These are phyloP conservation scores for Amphipoea lucens DNA, from an alignment of 2,888 invertebrate genomes.

Conservation along the genomic window DNA sequence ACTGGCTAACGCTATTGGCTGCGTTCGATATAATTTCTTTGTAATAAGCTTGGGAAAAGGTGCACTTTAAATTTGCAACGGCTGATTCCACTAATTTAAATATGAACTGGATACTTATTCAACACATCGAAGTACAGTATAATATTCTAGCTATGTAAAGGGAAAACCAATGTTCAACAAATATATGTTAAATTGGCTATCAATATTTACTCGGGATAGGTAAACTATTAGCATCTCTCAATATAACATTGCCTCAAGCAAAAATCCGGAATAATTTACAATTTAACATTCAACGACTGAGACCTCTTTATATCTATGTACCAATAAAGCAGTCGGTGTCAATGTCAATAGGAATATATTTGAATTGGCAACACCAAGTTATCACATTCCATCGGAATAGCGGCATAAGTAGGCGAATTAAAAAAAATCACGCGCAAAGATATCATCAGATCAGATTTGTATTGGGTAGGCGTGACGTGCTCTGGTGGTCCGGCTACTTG, in stretches of 20 bases:
- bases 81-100: conserved; percentile 43
- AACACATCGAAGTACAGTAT: conserved; percentile 17
- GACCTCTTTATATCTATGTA: conserved; percentile 58
- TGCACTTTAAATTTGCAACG: conserved; percentile 39
- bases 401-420: conserved; percentile 65
- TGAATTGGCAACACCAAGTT: conserved; percentile 73
- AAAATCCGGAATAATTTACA: conserved; percentile 63
- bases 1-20: conserved; percentile 57
- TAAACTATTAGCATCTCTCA: conserved; percentile 48
- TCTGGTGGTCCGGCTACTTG: conserved; percentile 69
- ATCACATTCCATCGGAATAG: conserved; percentile 67
- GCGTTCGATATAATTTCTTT: conserved; percentile 56
- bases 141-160: conserved; percentile 18
- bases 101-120: conserved; percentile 28
- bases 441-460: conserved; percentile 73
- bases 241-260: conserved; percentile 35
- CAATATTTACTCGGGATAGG: conserved; percentile 54
- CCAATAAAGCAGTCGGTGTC: conserved; percentile 64
- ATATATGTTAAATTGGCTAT: conserved; percentile 47
- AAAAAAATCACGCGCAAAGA: conserved; percentile 73
- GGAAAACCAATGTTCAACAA: conserved; percentile 35
- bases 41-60: conserved; percentile 49
- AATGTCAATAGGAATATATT: conserved; percentile 65
- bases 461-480: conserved; percentile 73
- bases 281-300: conserved; percentile 62